A percentile compares a stretch with the other conserved stretches of the same genome.
phyloP scores from a whole-genome alignment of 2,113 vertebrate species.

The Patagioenas fasciata region DNA sequence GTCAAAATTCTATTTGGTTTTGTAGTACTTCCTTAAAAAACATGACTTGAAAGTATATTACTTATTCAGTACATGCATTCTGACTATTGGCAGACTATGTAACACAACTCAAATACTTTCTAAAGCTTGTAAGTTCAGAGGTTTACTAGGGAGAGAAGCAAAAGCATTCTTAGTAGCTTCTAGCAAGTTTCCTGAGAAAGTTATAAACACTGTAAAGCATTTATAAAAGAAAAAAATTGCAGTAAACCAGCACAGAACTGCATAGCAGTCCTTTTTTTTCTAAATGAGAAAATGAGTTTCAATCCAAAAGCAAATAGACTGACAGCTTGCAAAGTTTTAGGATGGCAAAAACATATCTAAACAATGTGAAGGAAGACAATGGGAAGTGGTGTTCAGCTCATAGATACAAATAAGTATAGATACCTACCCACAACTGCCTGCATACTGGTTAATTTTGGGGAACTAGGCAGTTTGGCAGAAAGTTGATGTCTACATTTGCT shows the following conservation, averaged over 20 bases:
- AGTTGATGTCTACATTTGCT: neutral
- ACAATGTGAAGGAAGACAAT: neutral
- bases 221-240: neutral
- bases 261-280: neutral
- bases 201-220: neutral
- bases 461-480: neutral
- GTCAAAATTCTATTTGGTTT: conserved; percentile 5
- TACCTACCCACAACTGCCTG: neutral
- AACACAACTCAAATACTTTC: neutral
- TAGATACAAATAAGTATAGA: neutral
- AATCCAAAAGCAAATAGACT: neutral
- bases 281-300: neutral
- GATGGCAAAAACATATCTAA: neutral
- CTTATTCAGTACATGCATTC: neutral
- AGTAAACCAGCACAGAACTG: neutral
- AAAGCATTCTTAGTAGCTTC: neutral
- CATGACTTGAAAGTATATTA: neutral
- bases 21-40: neutral
- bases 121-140: neutral
- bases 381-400: neutral
- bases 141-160: neutral
- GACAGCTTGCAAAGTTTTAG: neutral
- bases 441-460: neutral
- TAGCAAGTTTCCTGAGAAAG: neutral
- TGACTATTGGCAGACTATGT: neutral